These are phyloP conservation scores for Brachionus sp. DNA, from an alignment of 1,140 invertebrate genomes.

Conservation along the genomic window DNA sequence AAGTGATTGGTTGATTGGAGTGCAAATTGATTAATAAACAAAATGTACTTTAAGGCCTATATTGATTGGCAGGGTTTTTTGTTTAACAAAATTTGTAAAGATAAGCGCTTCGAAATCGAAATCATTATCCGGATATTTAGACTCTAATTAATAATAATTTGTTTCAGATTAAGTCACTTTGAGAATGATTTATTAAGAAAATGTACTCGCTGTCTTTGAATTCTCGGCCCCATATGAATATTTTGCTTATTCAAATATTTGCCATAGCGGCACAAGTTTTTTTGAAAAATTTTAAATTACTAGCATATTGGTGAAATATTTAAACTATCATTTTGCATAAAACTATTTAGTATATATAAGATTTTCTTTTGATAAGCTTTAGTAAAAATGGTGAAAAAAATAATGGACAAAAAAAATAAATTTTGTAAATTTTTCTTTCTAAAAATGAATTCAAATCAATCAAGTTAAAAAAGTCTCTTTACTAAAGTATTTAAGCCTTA, in stretches of 20 bases:
- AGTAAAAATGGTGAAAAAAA: too few relatives aligned
- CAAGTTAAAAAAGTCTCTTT: too few relatives aligned
- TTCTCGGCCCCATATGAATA: neutral
- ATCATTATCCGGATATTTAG: conserved; percentile 35
- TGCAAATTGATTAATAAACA: conserved; percentile 10
- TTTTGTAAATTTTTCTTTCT: too few relatives aligned
- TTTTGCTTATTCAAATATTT: neutral
- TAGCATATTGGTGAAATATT: neutral
- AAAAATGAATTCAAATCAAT: too few relatives aligned
- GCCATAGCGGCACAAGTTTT: neutral
- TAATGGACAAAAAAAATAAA: too few relatives aligned
- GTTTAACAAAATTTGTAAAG: neutral
- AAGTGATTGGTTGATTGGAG: neutral
- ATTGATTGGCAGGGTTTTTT: neutral
- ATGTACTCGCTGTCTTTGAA: conserved; percentile 37
- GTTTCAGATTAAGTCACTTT: conserved; percentile 15
- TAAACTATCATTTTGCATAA: neutral
- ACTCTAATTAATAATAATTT: conserved; percentile 22
- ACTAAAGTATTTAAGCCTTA: too few relatives aligned
- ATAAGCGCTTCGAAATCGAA: neutral
- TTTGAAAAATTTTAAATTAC: neutral
- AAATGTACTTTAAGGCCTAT: neutral
- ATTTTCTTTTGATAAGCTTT: too few relatives aligned
- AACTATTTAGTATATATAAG: too few relatives aligned
- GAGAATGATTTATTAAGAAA: neutral